A percentile compares a stretch with the other conserved stretches of the same genome.
Conservation (phyloP, 2,113 vertebrate species). For the Pangasianodon hypophthalmus region DNA sequence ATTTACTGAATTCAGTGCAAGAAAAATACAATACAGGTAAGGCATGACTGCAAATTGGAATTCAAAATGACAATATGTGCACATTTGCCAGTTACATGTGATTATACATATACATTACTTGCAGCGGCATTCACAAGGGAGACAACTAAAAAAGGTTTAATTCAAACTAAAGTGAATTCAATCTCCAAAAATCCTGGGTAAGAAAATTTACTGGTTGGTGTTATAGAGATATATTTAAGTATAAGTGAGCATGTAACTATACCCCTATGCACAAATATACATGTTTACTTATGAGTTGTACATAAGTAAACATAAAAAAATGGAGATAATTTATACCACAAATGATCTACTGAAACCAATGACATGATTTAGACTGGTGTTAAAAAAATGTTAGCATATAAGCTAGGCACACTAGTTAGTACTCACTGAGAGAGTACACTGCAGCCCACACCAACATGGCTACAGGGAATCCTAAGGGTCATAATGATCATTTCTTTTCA, state of each 20-base stretch:
- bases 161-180: slow-evolving; percentile 33
- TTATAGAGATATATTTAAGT: not conserved
- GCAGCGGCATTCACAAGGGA: slow-evolving; percentile 56
- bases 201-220: slow-evolving; percentile 14
- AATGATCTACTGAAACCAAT: slow-evolving; percentile 52
- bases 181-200: slow-evolving; percentile 35
- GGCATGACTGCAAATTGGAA: slow-evolving; percentile 68
- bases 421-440: slow-evolving; percentile 33
- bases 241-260: slow-evolving; percentile 17
- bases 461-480: slow-evolving; percentile 58
- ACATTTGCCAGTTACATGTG: slow-evolving; percentile 57
- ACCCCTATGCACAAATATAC: slow-evolving; percentile 35
- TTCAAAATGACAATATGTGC: slow-evolving; percentile 60
- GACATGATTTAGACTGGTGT: slow-evolving; percentile 53
- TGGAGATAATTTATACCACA: slow-evolving; percentile 52
- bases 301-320: slow-evolving; percentile 35
- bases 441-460: slow-evolving; percentile 32
- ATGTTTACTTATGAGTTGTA: slow-evolving; percentile 51
- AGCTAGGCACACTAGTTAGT: slow-evolving; percentile 61
- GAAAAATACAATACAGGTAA: slow-evolving; percentile 68
- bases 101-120: slow-evolving; percentile 55
- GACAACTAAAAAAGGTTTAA: slow-evolving; percentile 3
- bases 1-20: slow-evolving; percentile 75
- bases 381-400: slow-evolving; percentile 60
- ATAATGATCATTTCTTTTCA: slow-evolving; percentile 39